Base-by-base conservation (phyloP, 2,113 vertebrate species). In the Zosterops hypoxanthus region DNA sequence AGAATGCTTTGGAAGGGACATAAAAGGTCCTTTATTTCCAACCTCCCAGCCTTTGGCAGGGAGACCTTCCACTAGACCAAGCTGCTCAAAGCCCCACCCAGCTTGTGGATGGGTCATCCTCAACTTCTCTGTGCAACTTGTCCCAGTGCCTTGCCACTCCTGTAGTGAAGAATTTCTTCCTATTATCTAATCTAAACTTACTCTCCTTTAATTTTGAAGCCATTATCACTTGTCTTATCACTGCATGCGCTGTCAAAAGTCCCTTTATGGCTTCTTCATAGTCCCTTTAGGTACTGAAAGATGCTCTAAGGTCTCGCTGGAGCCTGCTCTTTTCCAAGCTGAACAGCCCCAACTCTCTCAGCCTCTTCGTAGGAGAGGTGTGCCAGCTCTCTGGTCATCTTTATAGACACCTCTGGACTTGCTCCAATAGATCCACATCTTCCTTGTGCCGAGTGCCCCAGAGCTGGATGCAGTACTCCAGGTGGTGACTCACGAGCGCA, bases 401-500 rank as follows among this genome's bases (percentile, higher is more conserved):
- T 69, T 33, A 10, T 42, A 41, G 25, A 63, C 18, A 36, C 18
- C 10, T 36, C 31, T 50, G 56, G 49, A 49, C 41, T 33, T 11
- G 11, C 31, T 70, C 14, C 42, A 56, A 56, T 10, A 36, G 41
- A 5, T 42, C 11, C 29, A 25, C 17, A 42, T 56, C 31, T 69
- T 56, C 64, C 56, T 36, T 20, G 42, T 24, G 31, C 49, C 7
- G 12, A 55, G 47, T 8, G 6, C 7, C 17, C 29, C 63, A 76
- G 47, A 24, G 71, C 12, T 33, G 34, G 29, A 42, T 63, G 63
- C 18, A 26, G 64, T 8, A 20, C 26, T 70, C 41, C 49, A 49
- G 22, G 12, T 33, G 31, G 21, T 34, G 31, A 34, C 34, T 56
- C 34, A 56, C 0, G 3, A 23, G 34, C 1, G 0, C 21, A 36